phyloP scores from a whole-genome alignment of 2,797 vertebrate genomes.

The Arctocebus calabarensis region DNA sequence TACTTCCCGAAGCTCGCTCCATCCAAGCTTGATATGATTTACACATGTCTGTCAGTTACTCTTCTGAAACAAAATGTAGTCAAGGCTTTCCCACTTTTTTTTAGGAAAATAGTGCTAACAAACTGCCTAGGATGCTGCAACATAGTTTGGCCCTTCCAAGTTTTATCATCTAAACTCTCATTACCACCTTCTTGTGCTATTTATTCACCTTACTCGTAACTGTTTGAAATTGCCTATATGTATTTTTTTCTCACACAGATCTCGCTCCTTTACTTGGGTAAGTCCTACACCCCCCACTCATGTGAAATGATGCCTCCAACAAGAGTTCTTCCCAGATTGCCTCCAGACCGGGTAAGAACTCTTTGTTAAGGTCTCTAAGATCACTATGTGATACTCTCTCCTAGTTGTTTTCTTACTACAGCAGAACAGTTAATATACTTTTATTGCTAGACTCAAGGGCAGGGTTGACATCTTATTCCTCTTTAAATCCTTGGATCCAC shows the following conservation, averaged over 20 bases:
- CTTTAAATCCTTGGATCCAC: background rate
- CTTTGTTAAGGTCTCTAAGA: background rate
- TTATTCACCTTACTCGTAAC: background rate
- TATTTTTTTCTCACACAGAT: background rate
- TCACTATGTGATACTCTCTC: background rate
- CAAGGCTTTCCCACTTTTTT: background rate
- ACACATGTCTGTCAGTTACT: background rate
- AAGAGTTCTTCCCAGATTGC: background rate
- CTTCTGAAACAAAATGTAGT: background rate
- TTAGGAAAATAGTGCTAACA: background rate
- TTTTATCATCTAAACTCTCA: background rate
- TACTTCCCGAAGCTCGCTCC: background rate
- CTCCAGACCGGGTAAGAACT: background rate
- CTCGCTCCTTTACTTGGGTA: background rate
- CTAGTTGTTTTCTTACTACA: background rate
- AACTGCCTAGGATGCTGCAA: background rate
- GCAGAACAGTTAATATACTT: background rate
- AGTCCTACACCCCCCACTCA: background rate
- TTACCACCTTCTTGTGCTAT: background rate
- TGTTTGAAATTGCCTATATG: background rate
- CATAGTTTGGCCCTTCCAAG: background rate
- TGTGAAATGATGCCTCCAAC: background rate
- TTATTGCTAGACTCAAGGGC: background rate
- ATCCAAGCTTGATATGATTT: background rate
- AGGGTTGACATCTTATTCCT: background rate